Conservation (phyloP, 2,888 invertebrate species). For the Himalopsyche kuldschensis region DNA sequence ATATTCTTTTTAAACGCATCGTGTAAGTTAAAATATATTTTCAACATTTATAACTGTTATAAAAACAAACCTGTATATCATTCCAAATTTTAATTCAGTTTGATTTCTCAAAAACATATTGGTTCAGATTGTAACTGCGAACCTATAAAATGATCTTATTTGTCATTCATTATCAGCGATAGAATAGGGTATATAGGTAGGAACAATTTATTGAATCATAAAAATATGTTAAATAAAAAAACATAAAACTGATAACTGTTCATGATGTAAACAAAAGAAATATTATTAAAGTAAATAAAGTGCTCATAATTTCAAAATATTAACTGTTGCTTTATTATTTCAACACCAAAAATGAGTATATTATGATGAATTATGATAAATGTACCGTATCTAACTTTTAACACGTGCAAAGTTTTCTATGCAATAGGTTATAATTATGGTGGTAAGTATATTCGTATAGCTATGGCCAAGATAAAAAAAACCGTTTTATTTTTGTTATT, state of each 20-base stretch:
- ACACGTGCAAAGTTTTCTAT: no score
- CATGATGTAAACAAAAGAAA: slow-evolving; percentile 37
- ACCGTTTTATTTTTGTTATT: no score
- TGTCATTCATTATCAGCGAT: neutral
- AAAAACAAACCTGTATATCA: neutral
- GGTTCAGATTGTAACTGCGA: neutral
- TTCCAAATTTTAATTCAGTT: neutral
- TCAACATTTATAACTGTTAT: neutral
- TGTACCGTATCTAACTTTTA: no score
- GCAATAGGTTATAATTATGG: no score
- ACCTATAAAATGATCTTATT: neutral
- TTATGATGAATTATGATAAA: no score
- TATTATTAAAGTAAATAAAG: slow-evolving; percentile 38
- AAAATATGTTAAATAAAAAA: slow-evolving; percentile 32
- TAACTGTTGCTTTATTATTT: neutral
- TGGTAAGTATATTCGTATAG: no score
- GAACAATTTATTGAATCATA: slow-evolving; percentile 38
- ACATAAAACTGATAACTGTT: slow-evolving; percentile 38
- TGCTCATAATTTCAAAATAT: slow-evolving; percentile 37
- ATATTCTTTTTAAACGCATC: no score
- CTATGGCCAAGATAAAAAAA: no score
- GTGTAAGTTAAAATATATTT: no score
- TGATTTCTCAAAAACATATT: neutral
- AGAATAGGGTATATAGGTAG: slow-evolving; percentile 32
- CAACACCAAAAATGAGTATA: no score